These are phyloP conservation scores for Eremophila alpestris DNA, from an alignment of 2,797 vertebrate genomes.

Conservation along the genomic window DNA sequence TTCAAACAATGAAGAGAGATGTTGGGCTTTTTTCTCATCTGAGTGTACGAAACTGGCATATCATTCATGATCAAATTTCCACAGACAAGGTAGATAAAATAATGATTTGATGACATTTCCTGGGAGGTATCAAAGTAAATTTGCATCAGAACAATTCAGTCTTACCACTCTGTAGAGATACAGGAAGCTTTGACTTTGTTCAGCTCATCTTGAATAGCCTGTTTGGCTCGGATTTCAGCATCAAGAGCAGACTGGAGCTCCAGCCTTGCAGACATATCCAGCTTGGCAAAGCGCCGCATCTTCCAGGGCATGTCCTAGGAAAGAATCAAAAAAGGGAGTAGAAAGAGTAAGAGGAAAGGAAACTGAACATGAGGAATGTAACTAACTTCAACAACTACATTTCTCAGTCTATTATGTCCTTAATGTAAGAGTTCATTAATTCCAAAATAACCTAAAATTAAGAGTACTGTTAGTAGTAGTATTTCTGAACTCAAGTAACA, in stretches of 20 bases:
- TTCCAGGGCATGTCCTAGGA: slow-evolving; percentile 98
- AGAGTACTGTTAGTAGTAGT: background rate
- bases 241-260: slow-evolving; percentile 97
- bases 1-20: background rate
- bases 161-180: slow-evolving; percentile 95
- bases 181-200: slow-evolving; percentile 94
- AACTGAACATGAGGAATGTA: background rate
- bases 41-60: background rate
- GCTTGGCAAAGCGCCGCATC: slow-evolving; percentile 96
- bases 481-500: background rate
- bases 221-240: slow-evolving; percentile 96
- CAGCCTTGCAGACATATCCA: slow-evolving; percentile 97
- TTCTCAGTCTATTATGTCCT: background rate
- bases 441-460: background rate
- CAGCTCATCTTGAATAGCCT: slow-evolving; percentile 94
- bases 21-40: background rate
- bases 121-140: background rate
- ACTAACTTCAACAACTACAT: background rate
- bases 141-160: background rate
- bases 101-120: background rate
- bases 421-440: background rate
- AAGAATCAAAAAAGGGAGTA: background rate
- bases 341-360: background rate
- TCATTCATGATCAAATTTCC: background rate
- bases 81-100: background rate